Base-by-base conservation (phyloP, 2,113 vertebrate species). In the Pterophyllum scalare region DNA sequence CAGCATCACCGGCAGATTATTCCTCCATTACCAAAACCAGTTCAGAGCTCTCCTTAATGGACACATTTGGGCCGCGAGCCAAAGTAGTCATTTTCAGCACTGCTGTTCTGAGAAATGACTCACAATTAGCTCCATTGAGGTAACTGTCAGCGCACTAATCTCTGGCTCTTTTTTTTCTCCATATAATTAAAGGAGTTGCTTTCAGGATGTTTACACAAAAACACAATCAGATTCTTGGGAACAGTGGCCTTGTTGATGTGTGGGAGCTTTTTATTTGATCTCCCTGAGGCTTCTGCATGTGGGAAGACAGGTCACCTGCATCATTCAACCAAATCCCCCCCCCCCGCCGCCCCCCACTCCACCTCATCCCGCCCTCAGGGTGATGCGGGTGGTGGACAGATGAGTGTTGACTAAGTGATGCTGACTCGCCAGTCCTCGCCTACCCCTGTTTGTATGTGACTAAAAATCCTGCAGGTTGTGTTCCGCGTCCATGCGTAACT, bases 141-240 rank as follows among this genome's bases (percentile, higher is more conserved):
- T 61, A 75, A 86, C 92, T 90, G 90, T 94, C 92, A 91, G 26
- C 89, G 6, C 56, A 46, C 83, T 88, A 91, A 92, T 91, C 90
- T 90, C 81, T 19, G 43, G 1, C 35, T 62, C 65, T 70, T 83
- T 76, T 46, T 52, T 3, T 28, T 28, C 3, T 28, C 26, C 15
- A 67, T 72, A 56, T 91, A 84, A 92, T 92, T 90, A 87, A 87
- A 92, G 88, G 81, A 83, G 85, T 75, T 43, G 88, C 82, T 89
- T 89, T 91, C 79, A 74, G 76, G 65, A n/a, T 93, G 91, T 91
- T 94, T 91, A 89, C 80, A 84, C 87, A 54, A 89, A 88, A 93
- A 91, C 89, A 91, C 8, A 33, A 87, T 89, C 81, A 52, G 26
- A 89, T 83, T 75, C 59, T 85, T 13, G 62, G 56, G 87, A 88